Conservation (phyloP, 2,888 invertebrate species). For the Magallana nippona region DNA sequence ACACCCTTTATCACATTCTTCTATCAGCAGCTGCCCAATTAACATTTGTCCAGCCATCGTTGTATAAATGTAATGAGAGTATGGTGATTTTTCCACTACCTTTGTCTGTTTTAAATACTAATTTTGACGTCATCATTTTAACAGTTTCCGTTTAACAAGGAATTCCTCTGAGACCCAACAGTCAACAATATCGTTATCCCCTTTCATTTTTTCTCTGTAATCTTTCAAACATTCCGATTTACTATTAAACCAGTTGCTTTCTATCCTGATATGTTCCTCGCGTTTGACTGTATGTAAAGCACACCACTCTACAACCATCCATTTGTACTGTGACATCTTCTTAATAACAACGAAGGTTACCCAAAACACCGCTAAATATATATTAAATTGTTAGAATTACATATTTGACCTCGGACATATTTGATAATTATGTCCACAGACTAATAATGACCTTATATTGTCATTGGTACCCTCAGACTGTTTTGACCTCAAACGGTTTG, state of each 20-base stretch:
- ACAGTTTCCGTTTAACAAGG: neutral
- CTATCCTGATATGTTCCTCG: neutral
- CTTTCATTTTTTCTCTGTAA: conserved; percentile 5
- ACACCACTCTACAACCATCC: conserved; percentile 8
- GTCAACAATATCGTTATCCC: neutral
- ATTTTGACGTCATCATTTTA: neutral
- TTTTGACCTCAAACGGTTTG: too few species aligned
- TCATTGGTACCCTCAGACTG: too few species aligned
- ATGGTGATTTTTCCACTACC: neutral
- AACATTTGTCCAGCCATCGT: conserved; percentile 13
- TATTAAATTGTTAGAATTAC: too few species aligned
- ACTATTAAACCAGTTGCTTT: conserved; percentile 1
- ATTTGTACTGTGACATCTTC: conserved; percentile 2
- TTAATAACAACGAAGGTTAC: too few species aligned
- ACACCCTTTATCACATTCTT: neutral
- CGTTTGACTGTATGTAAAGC: neutral
- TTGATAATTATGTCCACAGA: too few species aligned
- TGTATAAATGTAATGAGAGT: neutral
- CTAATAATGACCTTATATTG: too few species aligned
- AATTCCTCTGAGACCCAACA: neutral
- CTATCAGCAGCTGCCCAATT: neutral
- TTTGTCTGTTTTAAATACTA: conserved; percentile 19
- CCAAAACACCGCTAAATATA: too few species aligned
- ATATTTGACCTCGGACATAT: too few species aligned
- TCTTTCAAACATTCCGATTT: neutral